These are phyloP conservation scores for Heterohyrax brucei DNA, from an alignment of 2,797 vertebrate genomes.

Conservation along the genomic window DNA sequence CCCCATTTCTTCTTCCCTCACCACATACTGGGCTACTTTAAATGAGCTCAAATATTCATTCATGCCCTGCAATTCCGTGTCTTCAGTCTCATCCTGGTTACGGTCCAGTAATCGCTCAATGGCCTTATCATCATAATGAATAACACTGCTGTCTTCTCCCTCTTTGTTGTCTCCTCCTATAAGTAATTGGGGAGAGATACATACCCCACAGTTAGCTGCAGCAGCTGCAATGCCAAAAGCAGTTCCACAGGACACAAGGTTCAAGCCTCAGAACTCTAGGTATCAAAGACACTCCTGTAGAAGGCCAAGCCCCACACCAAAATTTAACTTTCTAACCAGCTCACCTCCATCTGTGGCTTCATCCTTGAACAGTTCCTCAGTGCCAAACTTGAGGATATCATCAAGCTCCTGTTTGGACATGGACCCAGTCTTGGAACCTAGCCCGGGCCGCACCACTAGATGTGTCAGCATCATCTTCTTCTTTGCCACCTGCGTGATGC, in stretches of 20 bases:
- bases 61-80: conserved; percentile 99
- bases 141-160: conserved; percentile 97
- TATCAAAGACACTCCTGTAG: conserved; percentile 37
- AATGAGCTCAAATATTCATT: conserved; percentile 99
- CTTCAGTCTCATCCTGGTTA: conserved; percentile 97
- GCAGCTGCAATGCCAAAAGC: conserved; percentile 34
- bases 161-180: conserved; percentile 97
- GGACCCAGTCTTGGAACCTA: conserved; percentile 98
- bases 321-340: conserved; percentile 68
- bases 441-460: conserved; percentile 97
- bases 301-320: conserved; percentile 2
- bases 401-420: conserved; percentile 99
- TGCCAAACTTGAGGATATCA: conserved; percentile 99
- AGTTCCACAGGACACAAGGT: background rate
- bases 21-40: conserved; percentile 99
- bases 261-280: background rate
- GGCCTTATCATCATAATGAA: conserved; percentile 99
- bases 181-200: conserved; percentile 62
- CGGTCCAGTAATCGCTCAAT: conserved; percentile 97
- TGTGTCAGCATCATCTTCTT: conserved; percentile 99
- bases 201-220: conserved; percentile 56
- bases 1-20: conserved; percentile 99
- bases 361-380: conserved; percentile 98
- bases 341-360: conserved; percentile 95
- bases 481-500: conserved; percentile 99